A percentile compares a stretch with the other conserved stretches of the same genome.
phyloP scores from a whole-genome alignment of 2,113 vertebrate species.

The Thinocorus orbignyianus region DNA sequence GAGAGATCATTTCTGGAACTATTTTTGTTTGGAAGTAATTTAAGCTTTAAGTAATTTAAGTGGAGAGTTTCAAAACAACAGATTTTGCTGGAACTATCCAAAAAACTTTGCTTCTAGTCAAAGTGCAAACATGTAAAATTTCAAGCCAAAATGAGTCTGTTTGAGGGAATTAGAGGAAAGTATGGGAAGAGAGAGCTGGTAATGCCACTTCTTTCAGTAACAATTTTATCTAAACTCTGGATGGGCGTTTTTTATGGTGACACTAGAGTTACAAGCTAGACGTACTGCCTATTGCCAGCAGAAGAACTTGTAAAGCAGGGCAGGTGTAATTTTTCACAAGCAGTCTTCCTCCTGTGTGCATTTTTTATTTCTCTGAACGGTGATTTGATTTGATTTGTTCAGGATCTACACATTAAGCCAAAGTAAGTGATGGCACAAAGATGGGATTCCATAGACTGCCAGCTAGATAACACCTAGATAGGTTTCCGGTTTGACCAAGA shows the following conservation, averaged over 20 bases:
- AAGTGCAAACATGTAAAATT: background rate
- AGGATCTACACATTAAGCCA: background rate
- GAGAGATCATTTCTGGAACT: background rate
- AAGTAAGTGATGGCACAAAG: background rate
- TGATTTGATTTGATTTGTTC: background rate
- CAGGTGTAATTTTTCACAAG: background rate
- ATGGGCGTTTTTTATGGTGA: background rate
- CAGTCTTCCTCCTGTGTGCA: background rate
- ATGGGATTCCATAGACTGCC: background rate
- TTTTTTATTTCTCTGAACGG: background rate
- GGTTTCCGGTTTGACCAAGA: background rate
- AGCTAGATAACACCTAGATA: rapidly evolving
- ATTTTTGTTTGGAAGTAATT: background rate
- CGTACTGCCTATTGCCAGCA: background rate
- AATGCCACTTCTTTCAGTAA: background rate
- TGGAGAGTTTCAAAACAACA: background rate
- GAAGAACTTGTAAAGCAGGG: background rate
- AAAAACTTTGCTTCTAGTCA: background rate
- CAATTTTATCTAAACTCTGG: background rate
- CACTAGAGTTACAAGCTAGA: background rate
- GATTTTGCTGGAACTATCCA: background rate
- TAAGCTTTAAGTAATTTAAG: no score
- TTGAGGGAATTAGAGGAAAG: background rate
- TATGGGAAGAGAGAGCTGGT: background rate
- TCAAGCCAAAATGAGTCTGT: background rate